Percentiles rank a stretch among this genome's conserved stretches.
These are phyloP conservation scores for Sigmodon hispidus DNA, from an alignment of 2,113 vertebrate genomes.

Conservation along the genomic window DNA sequence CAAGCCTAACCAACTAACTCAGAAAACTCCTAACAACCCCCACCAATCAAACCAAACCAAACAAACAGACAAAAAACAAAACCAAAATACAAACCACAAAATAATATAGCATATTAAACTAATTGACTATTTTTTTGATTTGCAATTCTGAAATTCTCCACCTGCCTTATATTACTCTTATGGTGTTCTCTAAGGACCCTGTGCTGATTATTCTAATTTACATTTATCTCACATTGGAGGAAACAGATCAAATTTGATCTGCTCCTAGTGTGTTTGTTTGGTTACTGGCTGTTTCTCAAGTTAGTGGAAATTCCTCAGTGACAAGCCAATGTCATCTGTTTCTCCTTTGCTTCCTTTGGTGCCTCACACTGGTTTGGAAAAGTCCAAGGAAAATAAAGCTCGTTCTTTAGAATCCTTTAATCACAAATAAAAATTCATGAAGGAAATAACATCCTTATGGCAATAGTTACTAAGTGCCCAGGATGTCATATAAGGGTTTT, in stretches of 20 bases:
- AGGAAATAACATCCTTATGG: not conserved
- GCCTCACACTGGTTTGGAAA: slow-evolving; percentile 29
- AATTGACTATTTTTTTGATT: not conserved
- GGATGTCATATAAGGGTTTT: slow-evolving; percentile 45
- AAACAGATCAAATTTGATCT: not conserved
- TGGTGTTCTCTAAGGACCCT: not conserved
- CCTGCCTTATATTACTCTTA: slow-evolving; percentile 25
- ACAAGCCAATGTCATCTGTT: not conserved
- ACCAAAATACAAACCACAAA: not conserved
- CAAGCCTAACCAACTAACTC: not conserved
- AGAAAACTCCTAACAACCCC: too few species aligned
- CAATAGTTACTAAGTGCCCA: not conserved
- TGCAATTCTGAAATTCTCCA: slow-evolving; percentile 20
- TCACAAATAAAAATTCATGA: slow-evolving; percentile 23
- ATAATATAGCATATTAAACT: not conserved
- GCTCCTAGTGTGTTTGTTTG: not conserved
- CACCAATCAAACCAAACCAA: not conserved
- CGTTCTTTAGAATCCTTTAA: slow-evolving; percentile 41
- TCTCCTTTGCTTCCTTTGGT: slow-evolving; percentile 8
- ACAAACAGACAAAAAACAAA: not conserved
- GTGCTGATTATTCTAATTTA: not conserved
- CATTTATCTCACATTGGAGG: not conserved
- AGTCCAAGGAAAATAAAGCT: slow-evolving; percentile 47
- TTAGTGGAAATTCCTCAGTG: not conserved
- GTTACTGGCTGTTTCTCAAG: not conserved